Base-by-base conservation (phyloP, 1,140 invertebrate genomes). In the Anagrus nilaparvatae region DNA sequence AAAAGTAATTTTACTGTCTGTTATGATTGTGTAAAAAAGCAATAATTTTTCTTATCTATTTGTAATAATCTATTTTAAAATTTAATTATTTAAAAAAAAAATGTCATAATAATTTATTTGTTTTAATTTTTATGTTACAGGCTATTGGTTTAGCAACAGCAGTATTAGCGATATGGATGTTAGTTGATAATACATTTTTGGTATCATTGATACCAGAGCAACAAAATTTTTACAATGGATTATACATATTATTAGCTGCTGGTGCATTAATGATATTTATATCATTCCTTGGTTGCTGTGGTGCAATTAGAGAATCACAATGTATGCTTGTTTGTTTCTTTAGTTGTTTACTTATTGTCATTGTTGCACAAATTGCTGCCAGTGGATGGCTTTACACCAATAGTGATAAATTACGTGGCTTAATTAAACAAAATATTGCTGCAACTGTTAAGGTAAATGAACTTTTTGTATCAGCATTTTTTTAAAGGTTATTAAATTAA, bases 201-300 rank as follows among this genome's bases (percentile, higher is more conserved):
- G 61, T 86, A 16, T 77, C 79, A 1, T 65, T 83, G 48, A 71
- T 82, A 9, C 75, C 80, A 49, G 74, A 82, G 48, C 67, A 79
- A 48, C 69, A 76, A 18, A 79, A 82, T 54, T 84, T 80, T 52
- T 74, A 78, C 50, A 76, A 76, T 53, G 77, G 84, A 45, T 63
- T 84, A 39, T 81, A 84, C 63, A 75, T 90, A 35, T 68, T 92
- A 43, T 72, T 96, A 44, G 78, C 75, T 5, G 73, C 83, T 39
- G 91, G 91, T 4, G 62, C 77, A 27, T 58, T 95, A 24, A 82
- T 95, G 56, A 78, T 92, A 47, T 58, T 88, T 29, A 79, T 93
- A 17, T 84, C 88, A 1, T 85, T 95, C 64, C 75, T 94, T 21
- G 93, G 92, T 38, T 95, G 90, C 60, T 91, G 85, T 61, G 91